Percentiles rank a stretch among this genome's conserved stretches.
Conservation (phyloP, 2,113 vertebrate species). For the Phyllopteryx taeniolatus region DNA sequence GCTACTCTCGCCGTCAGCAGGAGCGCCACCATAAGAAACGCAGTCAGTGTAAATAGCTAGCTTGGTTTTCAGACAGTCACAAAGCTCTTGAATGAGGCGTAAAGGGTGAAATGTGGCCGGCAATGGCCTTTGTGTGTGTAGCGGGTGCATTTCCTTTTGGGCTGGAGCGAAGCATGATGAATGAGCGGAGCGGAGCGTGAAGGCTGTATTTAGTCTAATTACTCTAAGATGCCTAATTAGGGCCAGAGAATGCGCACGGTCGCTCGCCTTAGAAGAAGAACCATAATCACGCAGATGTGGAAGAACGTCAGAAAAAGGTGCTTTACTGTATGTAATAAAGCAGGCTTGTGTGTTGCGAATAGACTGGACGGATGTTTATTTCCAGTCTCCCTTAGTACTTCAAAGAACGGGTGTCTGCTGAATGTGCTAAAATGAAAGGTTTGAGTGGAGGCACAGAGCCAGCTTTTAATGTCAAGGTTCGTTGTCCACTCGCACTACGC, state of each 20-base stretch:
- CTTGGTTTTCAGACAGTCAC: conserved; percentile 35
- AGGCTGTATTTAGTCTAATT: conserved; percentile 74
- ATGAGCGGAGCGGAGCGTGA: conserved; percentile 67
- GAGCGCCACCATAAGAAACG: conserved; percentile 51
- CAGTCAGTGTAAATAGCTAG: conserved; percentile 40
- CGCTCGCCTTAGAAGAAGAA: conserved; percentile 43
- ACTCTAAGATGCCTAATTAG: conserved; percentile 74
- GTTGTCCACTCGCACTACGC: conserved; percentile 33
- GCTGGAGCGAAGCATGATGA: conserved; percentile 58
- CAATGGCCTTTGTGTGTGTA: conserved; percentile 21
- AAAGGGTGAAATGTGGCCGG: conserved; percentile 42
- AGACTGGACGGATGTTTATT: conserved; percentile 45
- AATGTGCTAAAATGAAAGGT: conserved; percentile 63
- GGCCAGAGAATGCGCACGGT: conserved; percentile 43
- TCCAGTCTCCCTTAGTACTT: conserved; percentile 50
- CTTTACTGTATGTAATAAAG: conserved; percentile 34
- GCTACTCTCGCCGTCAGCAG: conserved; percentile 51
- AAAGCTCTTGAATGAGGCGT: conserved; percentile 24
- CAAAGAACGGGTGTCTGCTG: conserved; percentile 62
- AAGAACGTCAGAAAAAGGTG: conserved; percentile 29
- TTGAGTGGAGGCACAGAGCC: conserved; percentile 29
- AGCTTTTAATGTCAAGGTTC: conserved; percentile 56
- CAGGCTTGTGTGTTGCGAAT: conserved; percentile 22
- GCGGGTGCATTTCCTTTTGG: conserved; percentile 56
- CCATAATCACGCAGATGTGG: conserved; percentile 57